Conservation (phyloP, 30 jellyfish, hydroid and myxozoan genomes). For the Aurelia sp. region DNA sequence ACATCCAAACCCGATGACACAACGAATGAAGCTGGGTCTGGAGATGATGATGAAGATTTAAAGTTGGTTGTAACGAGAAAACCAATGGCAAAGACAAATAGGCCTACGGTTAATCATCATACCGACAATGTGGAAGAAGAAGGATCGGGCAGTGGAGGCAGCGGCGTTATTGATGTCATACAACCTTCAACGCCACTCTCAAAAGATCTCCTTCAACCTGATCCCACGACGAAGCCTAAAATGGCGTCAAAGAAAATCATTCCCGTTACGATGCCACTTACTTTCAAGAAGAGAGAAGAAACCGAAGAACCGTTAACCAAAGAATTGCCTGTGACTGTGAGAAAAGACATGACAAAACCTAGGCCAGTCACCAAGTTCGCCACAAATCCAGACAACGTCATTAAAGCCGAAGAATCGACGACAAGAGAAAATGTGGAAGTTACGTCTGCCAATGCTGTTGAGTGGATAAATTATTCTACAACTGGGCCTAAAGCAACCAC, state of each 20-base stretch:
- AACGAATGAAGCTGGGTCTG: slow-evolving; percentile 43
- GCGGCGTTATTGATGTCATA: slow-evolving; percentile 38
- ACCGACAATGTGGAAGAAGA: slow-evolving; percentile 47
- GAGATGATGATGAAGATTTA: slow-evolving; percentile 40
- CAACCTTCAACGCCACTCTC: slow-evolving; percentile 3
- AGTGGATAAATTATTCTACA: slow-evolving; percentile 2
- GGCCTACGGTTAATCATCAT: slow-evolving; percentile 7
- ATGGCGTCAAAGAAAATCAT: neutral
- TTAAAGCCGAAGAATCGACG: no score
- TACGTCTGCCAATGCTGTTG: neutral
- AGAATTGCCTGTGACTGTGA: neutral
- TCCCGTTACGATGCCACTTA: neutral
- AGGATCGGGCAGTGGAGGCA: slow-evolving; percentile 72
- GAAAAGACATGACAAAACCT: no score
- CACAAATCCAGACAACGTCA: no score
- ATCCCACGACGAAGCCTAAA: neutral
- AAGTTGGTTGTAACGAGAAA: neutral
- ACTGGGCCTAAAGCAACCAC: neutral
- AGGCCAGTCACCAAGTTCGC: no score
- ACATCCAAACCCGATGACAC: slow-evolving; percentile 26
- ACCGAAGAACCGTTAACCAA: slow-evolving; percentile 18
- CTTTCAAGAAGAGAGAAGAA: neutral
- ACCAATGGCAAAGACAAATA: slow-evolving; percentile 9
- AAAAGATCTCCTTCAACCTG: neutral
- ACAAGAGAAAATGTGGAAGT: no score